A percentile compares a stretch with the other conserved stretches of the same genome.
Conservation (phyloP, 2,797 vertebrate genomes). For the Cynopterus sphinx region DNA sequence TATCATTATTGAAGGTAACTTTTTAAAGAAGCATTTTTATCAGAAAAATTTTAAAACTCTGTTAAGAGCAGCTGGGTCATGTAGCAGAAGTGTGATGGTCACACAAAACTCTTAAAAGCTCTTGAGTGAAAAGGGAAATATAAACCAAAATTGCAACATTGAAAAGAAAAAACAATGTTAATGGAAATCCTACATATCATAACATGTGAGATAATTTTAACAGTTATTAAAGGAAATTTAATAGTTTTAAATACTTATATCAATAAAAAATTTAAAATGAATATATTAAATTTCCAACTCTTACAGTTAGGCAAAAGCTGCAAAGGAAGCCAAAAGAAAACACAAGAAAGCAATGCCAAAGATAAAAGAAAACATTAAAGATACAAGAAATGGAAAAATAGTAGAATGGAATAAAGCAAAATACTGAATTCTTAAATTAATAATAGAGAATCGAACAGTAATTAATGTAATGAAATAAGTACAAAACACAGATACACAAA, state of each 20-base stretch:
- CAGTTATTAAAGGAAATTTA: neutral
- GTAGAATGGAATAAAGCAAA: neutral
- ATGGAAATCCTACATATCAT: neutral
- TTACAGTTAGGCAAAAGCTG: neutral
- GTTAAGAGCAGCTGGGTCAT: neutral
- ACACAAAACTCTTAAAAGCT: neutral
- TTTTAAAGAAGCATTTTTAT: neutral
- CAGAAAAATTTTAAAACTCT: neutral
- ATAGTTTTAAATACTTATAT: neutral
- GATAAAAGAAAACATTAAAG: neutral
- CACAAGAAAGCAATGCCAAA: neutral
- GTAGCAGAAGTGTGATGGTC: neutral
- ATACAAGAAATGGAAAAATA: neutral
- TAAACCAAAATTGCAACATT: slow-evolving; percentile 10
- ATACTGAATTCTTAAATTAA: slow-evolving; percentile 11
- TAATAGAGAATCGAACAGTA: neutral
- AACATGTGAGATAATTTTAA: neutral
- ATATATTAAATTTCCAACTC: neutral
- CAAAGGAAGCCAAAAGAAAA: slow-evolving; percentile 3
- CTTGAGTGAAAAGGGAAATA: neutral
- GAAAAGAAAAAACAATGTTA: neutral
- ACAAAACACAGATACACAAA: slow-evolving; percentile 27
- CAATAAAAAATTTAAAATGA: neutral
- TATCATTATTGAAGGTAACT: neutral
- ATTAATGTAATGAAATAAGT: neutral